Percentiles rank a stretch among this genome's conserved stretches.
Evolutionary conservation across 2,113 vertebrate species (phyloP).

Genomic region (Euleptes europaea): DNA sequence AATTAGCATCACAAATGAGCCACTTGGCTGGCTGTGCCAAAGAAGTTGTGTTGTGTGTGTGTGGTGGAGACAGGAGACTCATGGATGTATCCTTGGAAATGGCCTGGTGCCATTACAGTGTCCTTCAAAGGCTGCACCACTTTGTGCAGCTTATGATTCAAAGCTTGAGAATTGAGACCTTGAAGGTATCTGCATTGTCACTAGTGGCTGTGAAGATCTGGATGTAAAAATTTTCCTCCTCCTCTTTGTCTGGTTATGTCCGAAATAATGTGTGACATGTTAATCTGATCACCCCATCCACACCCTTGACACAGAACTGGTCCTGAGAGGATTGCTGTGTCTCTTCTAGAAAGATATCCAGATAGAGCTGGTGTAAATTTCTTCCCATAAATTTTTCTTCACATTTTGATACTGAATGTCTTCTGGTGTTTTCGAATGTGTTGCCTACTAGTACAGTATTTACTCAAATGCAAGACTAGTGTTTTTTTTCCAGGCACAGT

Average conservation of each 20-base stretch:
- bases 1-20: constrained; percentile 13
- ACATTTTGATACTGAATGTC: not conserved
- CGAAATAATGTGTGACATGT: not conserved
- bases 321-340: not conserved
- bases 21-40: not conserved
- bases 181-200: not conserved
- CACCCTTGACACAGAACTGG: not conserved
- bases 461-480: too few species aligned
- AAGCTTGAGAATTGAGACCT: not conserved
- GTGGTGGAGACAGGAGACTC: not conserved
- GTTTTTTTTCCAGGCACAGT: too few species aligned
- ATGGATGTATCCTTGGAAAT: not conserved
- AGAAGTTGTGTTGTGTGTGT: not conserved
- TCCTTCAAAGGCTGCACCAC: not conserved
- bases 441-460: too few species aligned
- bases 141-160: not conserved
- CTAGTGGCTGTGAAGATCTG: not conserved
- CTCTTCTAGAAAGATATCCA: not conserved
- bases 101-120: not conserved
- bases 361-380: not conserved
- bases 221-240: not conserved
- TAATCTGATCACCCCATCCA: not conserved
- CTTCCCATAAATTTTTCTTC: not conserved
- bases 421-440: too few species aligned
- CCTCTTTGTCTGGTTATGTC: not conserved